These are phyloP conservation scores for Drosophila nigritarsus DNA, from an alignment of 2,888 invertebrate genomes.

Conservation along the genomic window DNA sequence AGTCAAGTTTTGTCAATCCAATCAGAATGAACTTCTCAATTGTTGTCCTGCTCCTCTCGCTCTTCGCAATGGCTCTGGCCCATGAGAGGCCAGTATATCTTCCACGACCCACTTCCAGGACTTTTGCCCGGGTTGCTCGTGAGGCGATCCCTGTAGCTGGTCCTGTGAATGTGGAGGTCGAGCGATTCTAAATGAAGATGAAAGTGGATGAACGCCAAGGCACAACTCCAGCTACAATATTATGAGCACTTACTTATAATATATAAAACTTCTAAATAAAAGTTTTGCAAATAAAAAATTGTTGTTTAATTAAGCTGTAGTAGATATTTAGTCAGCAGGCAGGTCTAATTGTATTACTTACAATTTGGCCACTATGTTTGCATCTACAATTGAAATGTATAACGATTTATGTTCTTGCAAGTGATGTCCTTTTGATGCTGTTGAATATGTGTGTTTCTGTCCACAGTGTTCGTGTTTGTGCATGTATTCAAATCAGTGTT, in stretches of 20 bases:
- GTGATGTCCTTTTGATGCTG: not conserved
- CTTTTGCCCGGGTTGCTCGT: conserved; percentile 22
- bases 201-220: not conserved
- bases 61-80: conserved; percentile 23
- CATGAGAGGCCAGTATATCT: conserved; percentile 10
- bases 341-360: not conserved
- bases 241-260: not conserved
- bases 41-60: conserved; percentile 21
- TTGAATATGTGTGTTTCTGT: not conserved
- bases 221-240: not conserved
- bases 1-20: conserved; percentile 18
- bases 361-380: not conserved
- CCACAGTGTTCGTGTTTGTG: not conserved
- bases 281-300: not conserved
- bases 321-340: not conserved
- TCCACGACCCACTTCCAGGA: conserved; percentile 22
- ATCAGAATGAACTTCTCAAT: conserved; percentile 39
- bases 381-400: not conserved
- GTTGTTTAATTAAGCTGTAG: not conserved
- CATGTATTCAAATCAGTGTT: conserved; percentile 18
- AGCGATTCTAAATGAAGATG: not conserved
- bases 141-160: conserved; percentile 20
- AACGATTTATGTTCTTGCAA: not conserved
- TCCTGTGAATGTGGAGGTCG: not conserved
- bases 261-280: not conserved